Conservation (phyloP, 2,113 vertebrate species). For the Gopherus evgoodei region DNA sequence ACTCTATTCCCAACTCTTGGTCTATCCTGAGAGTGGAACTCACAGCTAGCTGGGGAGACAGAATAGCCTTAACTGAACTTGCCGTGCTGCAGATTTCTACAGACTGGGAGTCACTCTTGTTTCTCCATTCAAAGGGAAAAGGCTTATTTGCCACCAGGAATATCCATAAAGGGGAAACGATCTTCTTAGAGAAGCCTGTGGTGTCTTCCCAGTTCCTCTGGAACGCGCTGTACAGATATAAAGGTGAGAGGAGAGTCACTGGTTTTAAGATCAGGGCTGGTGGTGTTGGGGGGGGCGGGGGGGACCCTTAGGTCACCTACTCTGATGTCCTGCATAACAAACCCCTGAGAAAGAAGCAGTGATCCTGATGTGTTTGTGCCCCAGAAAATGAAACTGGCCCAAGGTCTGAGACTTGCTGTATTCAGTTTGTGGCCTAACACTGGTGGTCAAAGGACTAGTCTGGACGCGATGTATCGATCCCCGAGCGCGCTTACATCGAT, state of each 20-base stretch:
- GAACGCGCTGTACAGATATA: conserved; percentile 94
- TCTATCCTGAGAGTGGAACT: background rate
- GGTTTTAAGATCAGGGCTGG: too few relatives aligned
- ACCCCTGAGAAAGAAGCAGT: rapidly evolving
- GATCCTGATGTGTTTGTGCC: background rate
- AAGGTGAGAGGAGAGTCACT: conserved; percentile 81
- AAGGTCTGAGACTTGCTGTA: background rate
- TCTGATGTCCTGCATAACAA: background rate
- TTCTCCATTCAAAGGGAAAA: conserved; percentile 84
- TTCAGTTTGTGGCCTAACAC: background rate
- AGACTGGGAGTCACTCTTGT: background rate
- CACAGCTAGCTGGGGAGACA: background rate
- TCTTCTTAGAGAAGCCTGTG: conserved; percentile 91
- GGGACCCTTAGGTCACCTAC: too few relatives aligned
- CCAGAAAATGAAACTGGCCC: background rate
- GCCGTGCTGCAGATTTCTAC: too few relatives aligned
- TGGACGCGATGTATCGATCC: too few relatives aligned
- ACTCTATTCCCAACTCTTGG: background rate
- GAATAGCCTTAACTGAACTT: too few relatives aligned
- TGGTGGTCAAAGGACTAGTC: background rate
- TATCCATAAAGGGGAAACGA: conserved; percentile 90
- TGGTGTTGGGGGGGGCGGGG: too few relatives aligned
- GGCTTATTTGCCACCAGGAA: conserved; percentile 91
- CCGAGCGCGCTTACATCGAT: too few relatives aligned
- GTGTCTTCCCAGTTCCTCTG: conserved; percentile 95